Conservation (phyloP, 2,888 invertebrate genomes). For the Sphaeridia pumilis region DNA sequence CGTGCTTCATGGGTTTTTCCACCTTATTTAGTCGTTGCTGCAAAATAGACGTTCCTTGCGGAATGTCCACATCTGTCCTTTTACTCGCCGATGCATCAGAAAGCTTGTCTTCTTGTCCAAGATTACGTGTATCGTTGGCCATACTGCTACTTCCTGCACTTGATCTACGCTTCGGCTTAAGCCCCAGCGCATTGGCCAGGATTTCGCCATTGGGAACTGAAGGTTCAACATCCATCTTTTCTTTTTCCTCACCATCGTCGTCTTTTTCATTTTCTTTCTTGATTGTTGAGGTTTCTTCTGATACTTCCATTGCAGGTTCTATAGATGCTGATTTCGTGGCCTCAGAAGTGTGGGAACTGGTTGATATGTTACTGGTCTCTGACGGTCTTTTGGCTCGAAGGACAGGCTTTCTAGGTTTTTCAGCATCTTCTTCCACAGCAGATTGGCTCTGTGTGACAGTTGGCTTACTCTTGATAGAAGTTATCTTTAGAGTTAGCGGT, state of each 20-base stretch:
- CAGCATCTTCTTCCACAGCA: background rate
- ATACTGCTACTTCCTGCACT: background rate
- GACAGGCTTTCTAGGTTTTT: background rate
- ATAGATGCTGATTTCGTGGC: background rate
- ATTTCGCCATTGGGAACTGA: conserved; percentile 22
- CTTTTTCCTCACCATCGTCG: conserved; percentile 11
- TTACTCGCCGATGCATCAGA: background rate
- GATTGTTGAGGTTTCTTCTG: background rate
- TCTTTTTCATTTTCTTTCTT: conserved; percentile 13
- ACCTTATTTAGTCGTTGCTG: background rate
- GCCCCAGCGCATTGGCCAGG: conserved; percentile 31
- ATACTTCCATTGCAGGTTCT: background rate
- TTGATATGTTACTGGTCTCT: background rate
- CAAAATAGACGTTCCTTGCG: background rate
- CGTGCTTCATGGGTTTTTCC: no score
- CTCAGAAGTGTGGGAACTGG: background rate
- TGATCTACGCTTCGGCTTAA: conserved; percentile 11
- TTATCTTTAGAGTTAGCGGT: conserved; percentile 31
- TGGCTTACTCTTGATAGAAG: conserved; percentile 33
- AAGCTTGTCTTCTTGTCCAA: background rate
- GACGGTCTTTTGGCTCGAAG: background rate
- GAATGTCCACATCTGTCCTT: background rate
- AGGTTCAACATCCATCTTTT: conserved; percentile 13
- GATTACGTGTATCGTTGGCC: background rate
- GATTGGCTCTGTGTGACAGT: conserved; percentile 25